Conservation (phyloP, 2,113 vertebrate genomes). For the Oncorhynchus keta region DNA sequence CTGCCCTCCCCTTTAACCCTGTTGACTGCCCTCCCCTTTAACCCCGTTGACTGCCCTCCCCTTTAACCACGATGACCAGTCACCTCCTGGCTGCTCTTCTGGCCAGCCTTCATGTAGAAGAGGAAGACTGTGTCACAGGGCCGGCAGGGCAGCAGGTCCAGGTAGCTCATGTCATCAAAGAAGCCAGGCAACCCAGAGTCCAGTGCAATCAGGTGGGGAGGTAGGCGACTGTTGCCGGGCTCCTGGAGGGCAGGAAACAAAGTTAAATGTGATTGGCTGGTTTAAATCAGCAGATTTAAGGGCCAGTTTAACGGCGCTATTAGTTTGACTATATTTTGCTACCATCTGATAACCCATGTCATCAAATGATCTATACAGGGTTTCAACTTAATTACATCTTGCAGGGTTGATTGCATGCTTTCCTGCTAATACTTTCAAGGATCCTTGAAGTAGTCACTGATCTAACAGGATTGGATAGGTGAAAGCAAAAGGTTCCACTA, state of each 20-base stretch:
- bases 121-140: conserved; percentile 89
- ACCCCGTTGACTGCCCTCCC: too few species aligned
- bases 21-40: too few species aligned
- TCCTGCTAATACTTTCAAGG: too few species aligned
- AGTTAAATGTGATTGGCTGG: not conserved
- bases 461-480: not conserved
- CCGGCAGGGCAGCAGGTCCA: conserved; percentile 87
- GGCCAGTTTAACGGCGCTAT: too few species aligned
- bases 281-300: too few species aligned
- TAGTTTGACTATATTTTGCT: too few species aligned
- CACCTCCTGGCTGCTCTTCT: conserved; percentile 90
- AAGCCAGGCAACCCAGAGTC: conserved; percentile 87
- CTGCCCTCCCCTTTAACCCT: too few species aligned
- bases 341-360: too few species aligned
- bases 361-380: too few species aligned
- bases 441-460: too few species aligned
- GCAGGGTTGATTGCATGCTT: not conserved
- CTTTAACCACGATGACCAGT: conserved; percentile 5
- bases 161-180: conserved; percentile 84
- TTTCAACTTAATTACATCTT: too few species aligned
- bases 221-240: conserved; percentile 83
- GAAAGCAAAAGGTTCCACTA: not conserved
- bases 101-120: conserved; percentile 91
- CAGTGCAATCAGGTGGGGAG: conserved; percentile 87
- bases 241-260: conserved; percentile 67